These are phyloP conservation scores for Leptopilina syphax DNA, from an alignment of 2,888 invertebrate genomes.

Conservation along the genomic window DNA sequence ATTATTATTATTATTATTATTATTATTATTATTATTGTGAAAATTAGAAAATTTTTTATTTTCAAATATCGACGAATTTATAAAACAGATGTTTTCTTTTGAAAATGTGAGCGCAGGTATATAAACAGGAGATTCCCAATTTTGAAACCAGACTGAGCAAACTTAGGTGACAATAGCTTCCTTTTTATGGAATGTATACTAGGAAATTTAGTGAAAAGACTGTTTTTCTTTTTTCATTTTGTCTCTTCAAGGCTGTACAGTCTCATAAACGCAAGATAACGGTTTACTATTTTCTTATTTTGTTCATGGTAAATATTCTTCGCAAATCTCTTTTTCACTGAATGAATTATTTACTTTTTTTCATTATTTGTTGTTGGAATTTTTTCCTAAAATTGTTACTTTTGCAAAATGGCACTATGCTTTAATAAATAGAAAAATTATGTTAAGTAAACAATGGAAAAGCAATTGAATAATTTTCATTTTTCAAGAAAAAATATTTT, in stretches of 20 bases:
- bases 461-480: too few relatives aligned
- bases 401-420: too few relatives aligned
- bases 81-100: not conserved
- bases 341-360: not conserved
- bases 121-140: constrained; percentile 9
- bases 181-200: constrained; percentile 1
- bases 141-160: not conserved
- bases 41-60: too few relatives aligned
- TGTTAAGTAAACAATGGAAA: too few relatives aligned
- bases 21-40: too few relatives aligned
- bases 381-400: not conserved
- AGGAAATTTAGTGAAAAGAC: constrained; percentile 22
- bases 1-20: too few relatives aligned
- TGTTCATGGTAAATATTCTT: constrained; percentile 2
- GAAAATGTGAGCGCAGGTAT: not conserved
- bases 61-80: too few relatives aligned
- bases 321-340: not conserved
- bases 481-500: too few relatives aligned
- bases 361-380: not conserved
- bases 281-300: constrained; percentile 4
- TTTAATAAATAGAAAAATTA: too few relatives aligned
- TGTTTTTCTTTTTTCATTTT: constrained; percentile 7
- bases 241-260: constrained; percentile 4
- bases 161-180: not conserved
- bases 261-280: not conserved